Evolutionary conservation across 2,888 invertebrate genomes (phyloP).

Genomic region (Amphipyra tragopoginis): DNA sequence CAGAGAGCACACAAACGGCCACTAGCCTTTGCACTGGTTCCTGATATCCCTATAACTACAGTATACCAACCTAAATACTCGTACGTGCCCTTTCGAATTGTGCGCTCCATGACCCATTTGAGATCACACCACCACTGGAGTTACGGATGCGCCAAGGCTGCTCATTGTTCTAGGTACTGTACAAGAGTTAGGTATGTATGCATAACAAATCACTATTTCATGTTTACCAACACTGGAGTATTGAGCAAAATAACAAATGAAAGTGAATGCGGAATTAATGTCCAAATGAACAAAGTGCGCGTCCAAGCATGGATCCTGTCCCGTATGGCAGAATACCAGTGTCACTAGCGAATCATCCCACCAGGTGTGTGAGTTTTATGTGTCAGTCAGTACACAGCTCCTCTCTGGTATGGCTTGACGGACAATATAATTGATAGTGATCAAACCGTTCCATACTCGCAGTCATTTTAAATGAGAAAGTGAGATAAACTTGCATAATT

Average conservation of each 20-base stretch:
- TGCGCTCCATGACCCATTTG: no score
- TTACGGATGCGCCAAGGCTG: neutral
- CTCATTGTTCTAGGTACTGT: neutral
- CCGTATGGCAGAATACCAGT: constrained; percentile 69
- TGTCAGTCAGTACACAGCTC: constrained; percentile 46
- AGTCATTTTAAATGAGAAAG: constrained; percentile 73
- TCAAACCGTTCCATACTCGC: constrained; percentile 59
- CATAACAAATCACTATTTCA: constrained; percentile 37
- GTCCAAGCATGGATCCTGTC: constrained; percentile 84
- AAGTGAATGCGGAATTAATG: constrained; percentile 80
- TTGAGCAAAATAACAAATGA: constrained; percentile 73
- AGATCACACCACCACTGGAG: no score
- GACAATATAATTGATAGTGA: constrained; percentile 59
- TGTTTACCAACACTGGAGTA: constrained; percentile 58
- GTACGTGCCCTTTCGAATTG: no score
- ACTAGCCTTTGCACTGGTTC: no score
- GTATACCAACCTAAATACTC: no score
- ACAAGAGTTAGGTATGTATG: constrained; percentile 6
- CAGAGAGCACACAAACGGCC: no score
- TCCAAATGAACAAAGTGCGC: constrained; percentile 79
- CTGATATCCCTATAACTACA: no score
- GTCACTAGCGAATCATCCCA: constrained; percentile 43
- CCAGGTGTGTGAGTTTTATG: constrained; percentile 46
- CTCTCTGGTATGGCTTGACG: constrained; percentile 45
- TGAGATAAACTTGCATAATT: constrained; percentile 66